Conservation (phyloP, 2,113 vertebrate species). For the Bujurquina vittata region DNA sequence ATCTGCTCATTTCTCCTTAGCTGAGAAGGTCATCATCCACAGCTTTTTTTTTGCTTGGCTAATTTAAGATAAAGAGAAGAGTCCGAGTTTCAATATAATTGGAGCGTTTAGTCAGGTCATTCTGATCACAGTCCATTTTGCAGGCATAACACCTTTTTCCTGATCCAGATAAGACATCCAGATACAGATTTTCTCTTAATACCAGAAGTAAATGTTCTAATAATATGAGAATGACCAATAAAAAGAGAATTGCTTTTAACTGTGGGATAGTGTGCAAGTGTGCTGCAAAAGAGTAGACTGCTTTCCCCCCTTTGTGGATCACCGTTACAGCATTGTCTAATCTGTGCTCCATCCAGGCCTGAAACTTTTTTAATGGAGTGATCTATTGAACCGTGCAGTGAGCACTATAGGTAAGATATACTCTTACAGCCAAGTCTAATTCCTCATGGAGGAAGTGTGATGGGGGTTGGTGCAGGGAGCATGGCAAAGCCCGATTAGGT, state of each 20-base stretch:
- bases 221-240: not conserved
- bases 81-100: not conserved
- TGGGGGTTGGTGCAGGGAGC: slow-evolving; percentile 29
- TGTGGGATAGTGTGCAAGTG: not conserved
- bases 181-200: slow-evolving; percentile 7
- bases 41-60: not conserved
- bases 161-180: not conserved
- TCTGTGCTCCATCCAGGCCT: slow-evolving; percentile 28
- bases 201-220: slow-evolving; percentile 8
- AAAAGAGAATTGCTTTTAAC: not conserved
- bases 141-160: not conserved
- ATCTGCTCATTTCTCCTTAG: not conserved
- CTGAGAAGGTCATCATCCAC: not conserved
- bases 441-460: slow-evolving; percentile 42
- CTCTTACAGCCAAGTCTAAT: slow-evolving; percentile 39
- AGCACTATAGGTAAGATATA: slow-evolving; percentile 25
- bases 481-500: slow-evolving; percentile 61
- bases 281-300: not conserved
- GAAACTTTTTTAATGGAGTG: slow-evolving; percentile 52
- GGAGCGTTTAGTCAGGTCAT: not conserved
- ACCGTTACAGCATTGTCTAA: slow-evolving; percentile 28
- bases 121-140: not conserved
- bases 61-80: not conserved
- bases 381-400: slow-evolving; percentile 21
- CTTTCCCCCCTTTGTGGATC: slow-evolving; percentile 2